Evolutionary conservation across 53 echinoderm and acorn worm species (phyloP), one percentile per base, ranked within the genome.

Genomic region (Astropecten irregularis): DNA sequence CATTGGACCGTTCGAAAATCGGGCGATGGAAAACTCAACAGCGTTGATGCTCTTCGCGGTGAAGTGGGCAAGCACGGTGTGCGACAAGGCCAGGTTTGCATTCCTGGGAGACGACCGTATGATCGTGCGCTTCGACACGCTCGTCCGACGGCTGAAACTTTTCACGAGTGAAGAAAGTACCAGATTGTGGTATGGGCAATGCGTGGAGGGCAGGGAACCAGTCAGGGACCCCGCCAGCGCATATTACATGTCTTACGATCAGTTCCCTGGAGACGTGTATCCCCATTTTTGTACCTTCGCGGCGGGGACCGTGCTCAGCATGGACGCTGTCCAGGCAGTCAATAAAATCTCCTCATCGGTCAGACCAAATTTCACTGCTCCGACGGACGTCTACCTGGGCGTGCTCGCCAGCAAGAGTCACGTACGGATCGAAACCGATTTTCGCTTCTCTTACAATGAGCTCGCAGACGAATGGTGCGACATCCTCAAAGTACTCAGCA

Each of bases 101-200:
- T 38, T 65, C 31, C n/a, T 60, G 33, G 82, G 82, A 19, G 29
- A 19, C 6, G 82, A 82, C 50, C 49, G 47, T 25, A 66, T 66
- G 33, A 66, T 65, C 67, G 82, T 82, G 34, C 18, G 66, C 20
- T 21, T 48, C 5, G 65, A 62, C n/a, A 64, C 10, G 21, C 21
- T 82, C 1, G 3, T 21, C 1, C 36, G 35, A 25, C 40, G 66
- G 21, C 14, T 66, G 7, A 26, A 19, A 34, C 66, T 40, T 63
- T 35, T 18, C 32, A 9, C 26, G 7, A 60, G 34, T 0, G 33
- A 27, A 0, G 66, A 29, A 66, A 37, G 19, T 40, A 13, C 32
- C 13, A 65, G 8, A 21, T 28, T 13, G 3, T 50, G 22, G 82
- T 34, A 50, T 30, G 30, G n/a, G n/a, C n/a, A n/a, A n/a, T n/a